Conservation (phyloP, 2,113 vertebrate species). For the Epinephelus cyanopodus region DNA sequence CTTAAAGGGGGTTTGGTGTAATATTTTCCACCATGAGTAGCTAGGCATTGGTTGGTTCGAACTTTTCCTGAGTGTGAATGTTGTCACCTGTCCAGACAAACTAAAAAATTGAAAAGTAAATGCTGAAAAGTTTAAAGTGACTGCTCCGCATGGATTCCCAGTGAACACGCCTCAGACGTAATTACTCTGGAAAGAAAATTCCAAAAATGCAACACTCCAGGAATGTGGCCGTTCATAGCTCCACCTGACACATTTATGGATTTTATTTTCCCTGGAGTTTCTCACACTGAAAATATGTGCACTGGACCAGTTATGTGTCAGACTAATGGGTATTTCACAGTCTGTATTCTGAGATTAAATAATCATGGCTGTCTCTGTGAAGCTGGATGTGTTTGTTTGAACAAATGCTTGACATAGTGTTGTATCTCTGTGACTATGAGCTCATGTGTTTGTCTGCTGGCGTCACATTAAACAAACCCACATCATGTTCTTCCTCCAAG, state of each 20-base stretch:
- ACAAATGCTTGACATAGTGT: not conserved
- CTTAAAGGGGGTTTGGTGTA: no score
- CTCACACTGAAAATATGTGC: slow-evolving; percentile 65
- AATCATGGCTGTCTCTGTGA: not conserved
- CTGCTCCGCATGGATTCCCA: not conserved
- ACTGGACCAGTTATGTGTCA: slow-evolving; percentile 37
- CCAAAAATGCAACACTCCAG: slow-evolving; percentile 36
- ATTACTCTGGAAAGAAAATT: slow-evolving; percentile 44
- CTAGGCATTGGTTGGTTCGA: no score
- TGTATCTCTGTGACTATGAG: not conserved
- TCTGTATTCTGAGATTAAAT: slow-evolving; percentile 11
- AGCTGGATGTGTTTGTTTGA: slow-evolving; percentile 1
- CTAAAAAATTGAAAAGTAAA: not conserved
- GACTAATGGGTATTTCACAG: slow-evolving; percentile 29
- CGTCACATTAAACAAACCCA: not conserved
- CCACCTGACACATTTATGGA: slow-evolving; percentile 63
- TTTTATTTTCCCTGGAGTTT: slow-evolving; percentile 54
- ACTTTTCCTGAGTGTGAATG: not conserved
- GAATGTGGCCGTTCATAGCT: slow-evolving; percentile 48
- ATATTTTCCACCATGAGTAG: no score
- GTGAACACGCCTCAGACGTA: not conserved
- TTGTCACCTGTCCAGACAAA: slow-evolving; percentile 11
- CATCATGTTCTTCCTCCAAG: slow-evolving; percentile 70
- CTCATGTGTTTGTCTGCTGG: not conserved
- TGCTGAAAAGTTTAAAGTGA: not conserved